A percentile compares a stretch with the other conserved stretches of the same genome.
These are phyloP conservation scores for Cricetomys ansorgei DNA, from an alignment of 2,113 vertebrate species.

Conservation along the genomic window DNA sequence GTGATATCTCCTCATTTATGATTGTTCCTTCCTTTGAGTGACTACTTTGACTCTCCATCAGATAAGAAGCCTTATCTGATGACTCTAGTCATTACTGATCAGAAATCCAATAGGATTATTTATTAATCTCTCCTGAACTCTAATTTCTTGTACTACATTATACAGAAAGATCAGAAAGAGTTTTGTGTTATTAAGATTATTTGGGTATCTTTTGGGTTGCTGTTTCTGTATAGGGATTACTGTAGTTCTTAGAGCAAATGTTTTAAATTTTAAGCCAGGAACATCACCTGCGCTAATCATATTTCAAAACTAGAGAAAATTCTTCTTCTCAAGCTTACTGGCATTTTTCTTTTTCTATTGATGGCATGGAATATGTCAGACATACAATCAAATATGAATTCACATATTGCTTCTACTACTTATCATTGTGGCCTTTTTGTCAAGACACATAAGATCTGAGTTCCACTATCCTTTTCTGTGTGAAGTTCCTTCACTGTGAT, in stretches of 20 bases:
- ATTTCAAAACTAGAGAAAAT: background rate
- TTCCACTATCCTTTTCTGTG: background rate
- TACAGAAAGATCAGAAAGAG: background rate
- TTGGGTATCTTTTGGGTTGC: background rate
- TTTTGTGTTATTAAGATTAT: background rate
- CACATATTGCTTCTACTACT: background rate
- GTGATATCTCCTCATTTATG: background rate
- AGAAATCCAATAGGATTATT: background rate
- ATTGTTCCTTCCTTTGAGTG: background rate
- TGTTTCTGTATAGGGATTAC: background rate
- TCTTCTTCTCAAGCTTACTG: background rate
- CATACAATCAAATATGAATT: background rate
- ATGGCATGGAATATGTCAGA: background rate
- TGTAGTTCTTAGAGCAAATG: background rate
- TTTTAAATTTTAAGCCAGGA: background rate
- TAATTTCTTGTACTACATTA: background rate
- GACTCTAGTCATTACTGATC: background rate
- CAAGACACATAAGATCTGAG: background rate
- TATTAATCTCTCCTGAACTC: slow-evolving; percentile 8
- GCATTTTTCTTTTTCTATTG: background rate
- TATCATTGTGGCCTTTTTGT: background rate
- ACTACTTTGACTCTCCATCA: background rate
- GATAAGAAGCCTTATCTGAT: background rate
- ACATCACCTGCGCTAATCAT: background rate
- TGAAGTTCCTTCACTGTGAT: background rate